Evolutionary conservation across 2,888 invertebrate species (phyloP).

Genomic region (Tanytarsus gracilentus): DNA sequence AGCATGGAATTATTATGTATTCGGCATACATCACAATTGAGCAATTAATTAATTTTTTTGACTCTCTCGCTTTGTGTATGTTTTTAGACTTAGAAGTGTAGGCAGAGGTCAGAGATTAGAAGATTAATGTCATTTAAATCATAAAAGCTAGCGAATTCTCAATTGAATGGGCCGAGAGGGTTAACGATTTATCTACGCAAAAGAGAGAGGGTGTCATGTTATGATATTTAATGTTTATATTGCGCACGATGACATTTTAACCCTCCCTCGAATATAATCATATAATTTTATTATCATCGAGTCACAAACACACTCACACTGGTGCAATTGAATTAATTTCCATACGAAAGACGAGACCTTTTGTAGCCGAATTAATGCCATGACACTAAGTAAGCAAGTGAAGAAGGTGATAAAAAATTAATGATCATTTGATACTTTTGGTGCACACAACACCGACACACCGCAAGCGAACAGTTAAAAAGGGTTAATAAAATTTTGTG

Average conservation of each 20-base stretch:
- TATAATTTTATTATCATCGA: slow-evolving; percentile 20
- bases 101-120: slow-evolving; percentile 12
- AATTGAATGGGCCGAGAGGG: slow-evolving; percentile 6
- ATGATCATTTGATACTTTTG: slow-evolving; percentile 25
- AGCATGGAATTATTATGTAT: too few relatives aligned
- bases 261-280: slow-evolving; percentile 6
- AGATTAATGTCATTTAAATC: slow-evolving; percentile 18
- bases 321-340: slow-evolving; percentile 17
- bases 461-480: background rate
- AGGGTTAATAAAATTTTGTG: slow-evolving; percentile 4
- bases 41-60: slow-evolving; percentile 9
- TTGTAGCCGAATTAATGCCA: background rate
- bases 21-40: slow-evolving; percentile 12
- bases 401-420: slow-evolving; percentile 26
- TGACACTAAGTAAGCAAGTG: background rate
- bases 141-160: too few relatives aligned
- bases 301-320: background rate
- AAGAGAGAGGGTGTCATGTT: slow-evolving; percentile 18
- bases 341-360: slow-evolving; percentile 6
- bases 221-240: slow-evolving; percentile 11
- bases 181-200: slow-evolving; percentile 20
- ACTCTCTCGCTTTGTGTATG: background rate
- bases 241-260: slow-evolving; percentile 21
- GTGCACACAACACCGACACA: background rate
- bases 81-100: background rate